phyloP scores from a whole-genome alignment of 2,113 vertebrate genomes.

The Cavia porcellus region DNA sequence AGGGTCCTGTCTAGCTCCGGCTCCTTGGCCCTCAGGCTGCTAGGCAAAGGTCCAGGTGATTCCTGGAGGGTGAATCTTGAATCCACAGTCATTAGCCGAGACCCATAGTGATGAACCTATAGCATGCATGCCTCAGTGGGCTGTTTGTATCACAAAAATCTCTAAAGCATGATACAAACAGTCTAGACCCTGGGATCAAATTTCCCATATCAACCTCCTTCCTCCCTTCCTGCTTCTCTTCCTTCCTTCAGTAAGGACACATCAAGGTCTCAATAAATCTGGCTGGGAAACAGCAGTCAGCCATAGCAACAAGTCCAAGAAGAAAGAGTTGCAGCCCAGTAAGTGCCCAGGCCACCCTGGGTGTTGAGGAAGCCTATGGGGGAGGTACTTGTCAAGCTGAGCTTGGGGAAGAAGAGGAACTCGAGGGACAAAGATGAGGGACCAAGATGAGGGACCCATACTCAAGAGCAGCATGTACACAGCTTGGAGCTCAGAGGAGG shows the following conservation, averaged over 20 bases:
- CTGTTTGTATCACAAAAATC: neutral
- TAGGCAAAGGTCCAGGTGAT: neutral
- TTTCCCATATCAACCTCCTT: neutral
- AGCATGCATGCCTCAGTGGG: neutral
- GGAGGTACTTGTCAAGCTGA: neutral
- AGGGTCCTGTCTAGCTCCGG: neutral
- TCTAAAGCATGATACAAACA: neutral
- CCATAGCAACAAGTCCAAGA: neutral
- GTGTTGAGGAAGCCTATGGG: neutral
- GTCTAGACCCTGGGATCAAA: neutral
- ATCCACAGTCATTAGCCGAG: neutral
- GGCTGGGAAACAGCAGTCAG: neutral
- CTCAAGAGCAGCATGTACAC: neutral
- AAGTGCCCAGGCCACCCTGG: neutral
- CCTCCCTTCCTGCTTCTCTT: neutral
- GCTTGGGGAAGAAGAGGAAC: neutral
- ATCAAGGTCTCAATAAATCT: neutral
- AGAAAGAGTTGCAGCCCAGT: neutral
- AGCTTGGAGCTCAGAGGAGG: neutral
- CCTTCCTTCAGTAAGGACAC: neutral
- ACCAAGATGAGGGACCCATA: too few relatives aligned
- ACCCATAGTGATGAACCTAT: neutral
- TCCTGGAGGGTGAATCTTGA: neutral
- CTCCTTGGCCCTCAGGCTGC: neutral
- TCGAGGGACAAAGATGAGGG: too few relatives aligned